These are phyloP conservation scores for Oplegnathus fasciatus DNA, from an alignment of 2,113 vertebrate genomes.

Conservation along the genomic window DNA sequence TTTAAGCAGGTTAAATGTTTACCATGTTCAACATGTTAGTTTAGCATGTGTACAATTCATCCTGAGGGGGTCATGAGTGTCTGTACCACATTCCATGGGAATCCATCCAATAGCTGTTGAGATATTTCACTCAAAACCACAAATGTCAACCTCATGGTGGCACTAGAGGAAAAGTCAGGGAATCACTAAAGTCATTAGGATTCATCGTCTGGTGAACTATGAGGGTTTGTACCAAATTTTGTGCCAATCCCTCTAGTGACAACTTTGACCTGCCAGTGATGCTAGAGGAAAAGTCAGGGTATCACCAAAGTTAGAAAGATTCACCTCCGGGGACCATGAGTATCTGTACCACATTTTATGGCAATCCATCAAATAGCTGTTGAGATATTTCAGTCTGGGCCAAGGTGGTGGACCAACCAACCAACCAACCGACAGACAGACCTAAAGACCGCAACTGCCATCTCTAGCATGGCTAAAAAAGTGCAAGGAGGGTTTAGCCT, in stretches of 20 bases:
- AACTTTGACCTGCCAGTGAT: background rate
- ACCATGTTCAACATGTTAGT: background rate
- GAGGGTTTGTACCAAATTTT: background rate
- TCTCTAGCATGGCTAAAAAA: background rate
- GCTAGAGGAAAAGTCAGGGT: background rate
- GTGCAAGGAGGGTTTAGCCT: background rate
- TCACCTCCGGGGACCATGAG: background rate
- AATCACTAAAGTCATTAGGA: background rate
- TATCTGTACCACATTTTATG: background rate
- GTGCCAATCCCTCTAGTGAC: background rate
- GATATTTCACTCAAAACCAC: background rate
- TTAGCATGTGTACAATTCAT: background rate
- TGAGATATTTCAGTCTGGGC: conserved; percentile 14
- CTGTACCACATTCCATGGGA: background rate
- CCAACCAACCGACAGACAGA: background rate
- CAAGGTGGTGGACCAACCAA: background rate
- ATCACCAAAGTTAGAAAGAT: background rate
- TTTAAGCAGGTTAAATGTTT: background rate
- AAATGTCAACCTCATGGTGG: too few species aligned
- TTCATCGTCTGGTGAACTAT: background rate
- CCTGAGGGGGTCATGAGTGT: background rate
- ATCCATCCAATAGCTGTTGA: background rate
- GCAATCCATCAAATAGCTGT: background rate
- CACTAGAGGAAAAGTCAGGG: too few species aligned
- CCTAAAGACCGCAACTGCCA: background rate